These are phyloP conservation scores for Trachurus trachurus DNA, from an alignment of 2,797 vertebrate genomes.

Conservation along the genomic window DNA sequence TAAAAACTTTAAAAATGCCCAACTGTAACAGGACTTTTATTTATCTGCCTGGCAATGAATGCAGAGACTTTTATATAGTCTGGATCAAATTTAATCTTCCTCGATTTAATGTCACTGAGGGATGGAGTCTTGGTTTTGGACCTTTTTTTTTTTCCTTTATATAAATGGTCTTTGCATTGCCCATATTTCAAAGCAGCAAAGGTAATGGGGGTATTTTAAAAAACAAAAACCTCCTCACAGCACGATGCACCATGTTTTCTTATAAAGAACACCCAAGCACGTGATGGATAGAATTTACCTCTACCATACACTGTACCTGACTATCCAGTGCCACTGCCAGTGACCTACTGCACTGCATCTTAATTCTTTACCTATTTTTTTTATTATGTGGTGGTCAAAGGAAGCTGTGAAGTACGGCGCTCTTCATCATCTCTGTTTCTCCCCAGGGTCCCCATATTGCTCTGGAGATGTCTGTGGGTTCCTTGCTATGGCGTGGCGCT, in stretches of 20 bases:
- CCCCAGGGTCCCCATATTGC: constrained; percentile 75
- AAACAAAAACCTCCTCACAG: constrained; percentile 1
- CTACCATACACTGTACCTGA: neutral
- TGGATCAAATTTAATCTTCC: constrained; percentile 69
- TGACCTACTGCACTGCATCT: constrained; percentile 29
- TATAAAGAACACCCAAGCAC: constrained; percentile 3
- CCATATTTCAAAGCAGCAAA: constrained; percentile 28
- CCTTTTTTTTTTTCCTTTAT: constrained; percentile 42
- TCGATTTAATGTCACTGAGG: constrained; percentile 72
- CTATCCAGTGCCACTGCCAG: neutral
- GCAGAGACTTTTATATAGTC: constrained; percentile 65
- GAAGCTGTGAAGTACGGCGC: constrained; percentile 65
- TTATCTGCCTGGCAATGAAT: constrained; percentile 76
- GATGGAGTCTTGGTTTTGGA: constrained; percentile 56
- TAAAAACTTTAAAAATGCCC: constrained; percentile 67
- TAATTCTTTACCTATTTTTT: constrained; percentile 51
- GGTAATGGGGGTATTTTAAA: constrained; percentile 2
- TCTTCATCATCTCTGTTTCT: constrained; percentile 70
- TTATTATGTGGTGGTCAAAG: constrained; percentile 69
- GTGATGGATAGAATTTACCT: constrained; percentile 2
- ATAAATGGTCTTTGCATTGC: constrained; percentile 49
- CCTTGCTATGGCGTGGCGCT: constrained; percentile 84
- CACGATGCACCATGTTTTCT: neutral
- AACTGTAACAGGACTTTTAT: constrained; percentile 75
- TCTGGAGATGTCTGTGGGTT: constrained; percentile 85